Evolutionary conservation across 2,797 vertebrate species (phyloP).

Genomic region (Emydoidea blandingii): DNA sequence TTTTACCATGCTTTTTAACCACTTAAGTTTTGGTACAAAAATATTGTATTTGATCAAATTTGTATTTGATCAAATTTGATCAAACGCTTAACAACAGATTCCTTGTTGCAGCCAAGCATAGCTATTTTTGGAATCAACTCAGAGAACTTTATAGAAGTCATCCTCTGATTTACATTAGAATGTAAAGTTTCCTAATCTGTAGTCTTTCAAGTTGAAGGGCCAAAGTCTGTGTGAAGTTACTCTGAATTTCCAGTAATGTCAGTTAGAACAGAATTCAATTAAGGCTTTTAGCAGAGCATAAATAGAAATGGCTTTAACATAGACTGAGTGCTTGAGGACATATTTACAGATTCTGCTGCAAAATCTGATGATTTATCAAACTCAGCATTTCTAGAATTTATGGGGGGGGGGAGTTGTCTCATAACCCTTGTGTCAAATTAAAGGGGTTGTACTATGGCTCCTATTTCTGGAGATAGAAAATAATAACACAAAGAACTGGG

Average conservation of each 20-base stretch:
- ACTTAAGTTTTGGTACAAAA: neutral
- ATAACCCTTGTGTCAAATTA: neutral
- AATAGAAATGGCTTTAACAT: neutral
- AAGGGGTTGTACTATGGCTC: neutral
- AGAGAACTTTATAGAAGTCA: neutral
- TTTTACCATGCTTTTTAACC: neutral
- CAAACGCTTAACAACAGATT: neutral
- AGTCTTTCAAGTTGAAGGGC: neutral
- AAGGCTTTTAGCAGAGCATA: neutral
- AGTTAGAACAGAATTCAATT: neutral
- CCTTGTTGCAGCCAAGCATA: neutral
- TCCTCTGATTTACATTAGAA: neutral
- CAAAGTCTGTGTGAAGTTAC: neutral
- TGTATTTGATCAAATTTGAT: neutral
- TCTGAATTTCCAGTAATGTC: neutral
- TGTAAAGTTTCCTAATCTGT: neutral
- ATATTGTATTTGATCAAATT: neutral
- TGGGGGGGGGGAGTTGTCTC: neutral
- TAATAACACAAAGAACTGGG: neutral
- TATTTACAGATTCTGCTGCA: neutral
- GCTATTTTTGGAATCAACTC: neutral
- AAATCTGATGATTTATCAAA: neutral
- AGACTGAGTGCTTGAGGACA: rapidly evolving
- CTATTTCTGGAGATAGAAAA: neutral
- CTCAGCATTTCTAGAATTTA: neutral